Evolutionary conservation across 2,888 invertebrate genomes (phyloP).

Genomic region (Rhamnusium bicolor): DNA sequence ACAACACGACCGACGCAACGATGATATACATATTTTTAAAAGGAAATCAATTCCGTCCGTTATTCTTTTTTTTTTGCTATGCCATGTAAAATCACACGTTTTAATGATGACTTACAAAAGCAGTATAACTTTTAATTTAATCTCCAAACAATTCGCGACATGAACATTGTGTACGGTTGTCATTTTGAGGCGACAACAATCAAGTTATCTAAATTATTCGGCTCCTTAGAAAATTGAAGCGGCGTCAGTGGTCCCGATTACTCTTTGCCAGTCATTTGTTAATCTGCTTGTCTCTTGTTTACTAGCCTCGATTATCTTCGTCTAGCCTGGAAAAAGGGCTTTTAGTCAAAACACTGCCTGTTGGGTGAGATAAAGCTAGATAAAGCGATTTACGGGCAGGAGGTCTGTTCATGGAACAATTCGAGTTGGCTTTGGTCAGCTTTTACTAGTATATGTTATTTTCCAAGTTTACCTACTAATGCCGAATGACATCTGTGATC

Average conservation of each 20-base stretch:
- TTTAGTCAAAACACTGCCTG: constrained; percentile 36
- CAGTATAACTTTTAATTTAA: too few relatives aligned
- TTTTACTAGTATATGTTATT: constrained; percentile 18
- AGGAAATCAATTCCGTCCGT: too few relatives aligned
- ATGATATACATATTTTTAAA: too few relatives aligned
- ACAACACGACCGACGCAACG: too few relatives aligned
- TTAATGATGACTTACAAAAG: too few relatives aligned
- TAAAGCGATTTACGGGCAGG: constrained; percentile 35
- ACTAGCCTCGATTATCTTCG: constrained; percentile 16
- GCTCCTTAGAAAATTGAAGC: constrained; percentile 1
- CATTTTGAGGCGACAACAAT: background rate
- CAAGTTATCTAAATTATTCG: constrained; percentile 17
- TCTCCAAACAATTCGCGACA: background rate
- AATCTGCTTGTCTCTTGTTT: constrained; percentile 29
- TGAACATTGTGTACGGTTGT: background rate
- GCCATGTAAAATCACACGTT: too few relatives aligned
- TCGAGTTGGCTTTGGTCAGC: constrained; percentile 1
- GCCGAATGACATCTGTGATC: constrained; percentile 33
- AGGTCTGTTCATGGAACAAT: constrained; percentile 10
- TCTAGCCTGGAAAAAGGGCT: constrained; percentile 20
- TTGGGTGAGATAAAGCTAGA: constrained; percentile 22
- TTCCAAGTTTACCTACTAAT: constrained; percentile 17
- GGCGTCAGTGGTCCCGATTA: constrained; percentile 5
- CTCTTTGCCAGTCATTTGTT: constrained; percentile 14
- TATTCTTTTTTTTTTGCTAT: too few relatives aligned